Percentiles rank a stretch among this genome's conserved stretches.
These are phyloP conservation scores for Probosciger aterrimus DNA, from an alignment of 2,113 vertebrate species.

Conservation along the genomic window DNA sequence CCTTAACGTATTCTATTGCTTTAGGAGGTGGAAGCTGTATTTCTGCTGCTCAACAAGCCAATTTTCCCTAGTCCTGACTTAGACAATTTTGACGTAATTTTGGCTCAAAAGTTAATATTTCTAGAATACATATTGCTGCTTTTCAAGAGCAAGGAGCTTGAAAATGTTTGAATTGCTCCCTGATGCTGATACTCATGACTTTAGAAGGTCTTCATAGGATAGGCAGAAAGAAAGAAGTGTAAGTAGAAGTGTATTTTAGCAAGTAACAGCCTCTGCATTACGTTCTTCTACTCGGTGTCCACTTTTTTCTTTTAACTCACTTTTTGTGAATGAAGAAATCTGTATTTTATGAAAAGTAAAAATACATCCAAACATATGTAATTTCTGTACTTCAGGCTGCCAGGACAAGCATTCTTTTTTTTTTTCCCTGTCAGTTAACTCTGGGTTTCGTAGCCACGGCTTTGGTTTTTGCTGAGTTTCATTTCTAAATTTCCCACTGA, in stretches of 20 bases:
- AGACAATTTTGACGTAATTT: not conserved
- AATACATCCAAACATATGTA: not conserved
- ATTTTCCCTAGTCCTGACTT: not conserved
- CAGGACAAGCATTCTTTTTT: not conserved
- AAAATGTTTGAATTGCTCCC: not conserved
- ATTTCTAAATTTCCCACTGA: not conserved
- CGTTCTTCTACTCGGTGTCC: not conserved
- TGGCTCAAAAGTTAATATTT: not conserved
- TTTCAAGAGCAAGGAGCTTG: slow-evolving; percentile 22
- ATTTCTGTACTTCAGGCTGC: not conserved
- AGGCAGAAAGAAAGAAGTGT: not conserved
- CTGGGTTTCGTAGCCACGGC: not conserved
- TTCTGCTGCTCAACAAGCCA: not conserved
- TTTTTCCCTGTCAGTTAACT: not conserved
- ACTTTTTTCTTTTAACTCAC: not conserved
- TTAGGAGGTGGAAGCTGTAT: not conserved
- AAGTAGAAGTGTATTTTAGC: not conserved
- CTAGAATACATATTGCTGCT: not conserved
- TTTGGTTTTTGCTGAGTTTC: not conserved
- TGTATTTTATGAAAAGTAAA: slow-evolving; percentile 1
- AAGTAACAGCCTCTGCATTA: not conserved
- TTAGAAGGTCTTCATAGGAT: not conserved
- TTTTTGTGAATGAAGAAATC: slow-evolving; percentile 18
- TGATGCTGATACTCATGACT: not conserved
- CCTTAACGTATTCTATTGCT: not conserved